Base-by-base conservation (phyloP, 2,888 invertebrate genomes). In the Lasioglossum figueresi region DNA sequence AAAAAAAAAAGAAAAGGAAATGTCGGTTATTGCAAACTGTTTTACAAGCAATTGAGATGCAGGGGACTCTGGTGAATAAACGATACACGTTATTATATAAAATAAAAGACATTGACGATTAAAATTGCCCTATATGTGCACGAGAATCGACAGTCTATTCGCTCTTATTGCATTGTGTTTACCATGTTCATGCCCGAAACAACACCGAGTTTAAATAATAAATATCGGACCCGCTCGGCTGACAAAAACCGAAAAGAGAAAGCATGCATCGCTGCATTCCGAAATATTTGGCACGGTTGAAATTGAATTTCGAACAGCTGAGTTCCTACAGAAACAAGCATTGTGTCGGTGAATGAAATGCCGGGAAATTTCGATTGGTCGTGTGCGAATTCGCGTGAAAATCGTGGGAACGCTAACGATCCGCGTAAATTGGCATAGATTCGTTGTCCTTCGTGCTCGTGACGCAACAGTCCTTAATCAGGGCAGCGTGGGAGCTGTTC, bases 381-480 rank as follows among this genome's bases (percentile, higher is more conserved):
- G 12, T n/a, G 40, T 31, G 19, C n/a, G 19, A 68, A 68, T 66
- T 43, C 66, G 70, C 48, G 19, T 40, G 27, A 52, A 52, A 70
- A 31, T 77, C 37, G 19, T 8, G 40, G 34, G 27, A 56, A 10
- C 23, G 19, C 4, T 59, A 59, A 78, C 40, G 71, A 59, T 16
- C 40, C 56, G 56, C 43, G 40, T n/a, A 31, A 66, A 66, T 66
- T 31, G 40, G 14, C 31, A 71, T 59, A 59, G 56, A 56, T 43
- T 43, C 37, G 27, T 59, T 37, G 59, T 34, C 37, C 59, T 48
- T 63, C 70, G 27, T 37, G 40, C 37, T 27, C 6, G 19, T 43
- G 66, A 73, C 78, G 37, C n/a, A 12, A 3, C 16, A 8, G 68
- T 34, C 10, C 34, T 74, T 68, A 34, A 79, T 82, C 56, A 66